Evolutionary conservation across 2,797 vertebrate species (phyloP), one percentile per base, ranked within the genome.

Genomic region (Rhynchonycteris naso): DNA sequence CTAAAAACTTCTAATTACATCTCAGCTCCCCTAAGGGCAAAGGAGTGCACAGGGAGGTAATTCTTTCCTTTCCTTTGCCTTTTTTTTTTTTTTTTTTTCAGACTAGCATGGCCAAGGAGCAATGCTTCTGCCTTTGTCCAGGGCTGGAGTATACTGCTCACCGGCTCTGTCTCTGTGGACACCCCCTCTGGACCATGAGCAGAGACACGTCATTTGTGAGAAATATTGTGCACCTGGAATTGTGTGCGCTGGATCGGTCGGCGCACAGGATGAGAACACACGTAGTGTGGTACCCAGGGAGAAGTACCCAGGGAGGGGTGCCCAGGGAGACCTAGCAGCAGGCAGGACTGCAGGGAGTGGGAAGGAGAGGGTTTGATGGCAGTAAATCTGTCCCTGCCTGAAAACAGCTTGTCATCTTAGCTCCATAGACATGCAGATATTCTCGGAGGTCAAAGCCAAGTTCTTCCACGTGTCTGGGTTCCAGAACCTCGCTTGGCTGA

Each of bases 161-260:
- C 30, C 0, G 16, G 8, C 30, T 66, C 63, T 33, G 90, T 4
- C 0, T 76, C 96, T 8, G 0, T n/a, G 65, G 50, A 82, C 78
- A n/a, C 78, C 82, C 50, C 93, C 81, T 81, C 88, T 88, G 82
- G 87, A 91, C 58, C 81, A 58, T 93, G 92, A 93, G 90, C 76
- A 79, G 50, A 59, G 83, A 97, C 97, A 96, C 93, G 33, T 80
- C 84, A 88, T 96, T 96, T 95, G 43, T 16, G 59, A 97, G 93
- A 93, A 74, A 18, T 38, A 54, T 91, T 86, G 86, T 88, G 94
- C 94, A 96, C 66, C 52, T 19, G 66, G 95, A 96, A 61, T 82
- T 30, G 7, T 3, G 15, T 21, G 79, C 80, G 74, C 75, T 88
- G 47, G 94, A 92, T 91, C 95, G 95, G 88, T 74, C 65, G 93